phyloP scores from a whole-genome alignment of 2,888 invertebrate genomes.

The Heliothis peltigera region DNA sequence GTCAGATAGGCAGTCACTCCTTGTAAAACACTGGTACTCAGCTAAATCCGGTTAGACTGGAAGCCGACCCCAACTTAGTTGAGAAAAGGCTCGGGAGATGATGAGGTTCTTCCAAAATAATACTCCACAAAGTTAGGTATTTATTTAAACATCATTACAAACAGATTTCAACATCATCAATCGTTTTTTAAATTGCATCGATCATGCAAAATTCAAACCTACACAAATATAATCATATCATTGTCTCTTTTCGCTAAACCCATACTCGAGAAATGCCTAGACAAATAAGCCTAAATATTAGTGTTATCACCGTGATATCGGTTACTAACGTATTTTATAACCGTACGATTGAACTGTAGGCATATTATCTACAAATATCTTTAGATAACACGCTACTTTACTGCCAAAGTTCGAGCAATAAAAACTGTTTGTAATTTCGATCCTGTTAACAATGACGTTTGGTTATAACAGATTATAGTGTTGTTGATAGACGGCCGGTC shows the following conservation, averaged over 20 bases:
- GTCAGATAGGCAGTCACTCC: too few species aligned
- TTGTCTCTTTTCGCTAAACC: not conserved
- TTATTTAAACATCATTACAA: too few species aligned
- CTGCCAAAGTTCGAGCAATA: constrained; percentile 23
- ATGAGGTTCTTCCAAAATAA: too few species aligned
- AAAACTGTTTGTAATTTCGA: constrained; percentile 38
- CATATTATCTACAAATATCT: constrained; percentile 24
- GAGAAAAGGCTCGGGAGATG: too few species aligned
- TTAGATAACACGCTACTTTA: constrained; percentile 31
- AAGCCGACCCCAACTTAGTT: too few species aligned
- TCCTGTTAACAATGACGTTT: constrained; percentile 40
- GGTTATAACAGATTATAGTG: constrained; percentile 15
- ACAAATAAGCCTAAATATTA: constrained; percentile 20
- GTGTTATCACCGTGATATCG: constrained; percentile 32
- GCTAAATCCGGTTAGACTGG: too few species aligned
- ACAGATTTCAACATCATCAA: not conserved
- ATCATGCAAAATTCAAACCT: not conserved
- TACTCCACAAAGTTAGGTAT: too few species aligned
- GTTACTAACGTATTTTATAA: constrained; percentile 25
- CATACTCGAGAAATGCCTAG: constrained; percentile 14
- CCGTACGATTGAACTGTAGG: constrained; percentile 13
- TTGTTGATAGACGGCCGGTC: constrained; percentile 40
- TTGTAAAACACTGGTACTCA: too few species aligned
- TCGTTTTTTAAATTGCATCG: not conserved
- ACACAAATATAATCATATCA: not conserved